Evolutionary conservation across 1,140 invertebrate genomes (phyloP), one percentile per base, ranked within the genome.

Genomic region (Centruroides sculpturatus): DNA sequence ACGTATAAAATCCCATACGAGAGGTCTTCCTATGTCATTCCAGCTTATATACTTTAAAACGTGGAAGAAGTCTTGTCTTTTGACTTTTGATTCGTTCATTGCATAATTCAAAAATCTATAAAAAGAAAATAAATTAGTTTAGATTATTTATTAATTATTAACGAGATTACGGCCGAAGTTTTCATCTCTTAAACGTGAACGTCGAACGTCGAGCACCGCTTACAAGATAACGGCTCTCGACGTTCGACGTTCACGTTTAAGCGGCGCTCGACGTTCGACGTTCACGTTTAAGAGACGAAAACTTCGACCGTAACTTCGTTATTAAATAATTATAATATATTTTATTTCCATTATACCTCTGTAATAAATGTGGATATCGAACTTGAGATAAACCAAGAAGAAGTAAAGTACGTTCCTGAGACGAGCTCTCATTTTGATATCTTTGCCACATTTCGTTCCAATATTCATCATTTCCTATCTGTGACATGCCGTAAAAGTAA

Each of bases 1-100:
- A 23, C 69, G 80, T 2, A 89, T 81, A 75, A 86, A 89, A 68
- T 86, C 81, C 90, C 90, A 95, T 0, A 89, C 82, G 0, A 92
- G 69, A 1, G 76, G 71, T 0, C 81, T 81, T 7, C 88, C 91
- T 4, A 81, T 74, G 0, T 86, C 83, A 72, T 92, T 93, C 0
- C 51, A 55, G 0, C 85, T 78, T 47, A 93, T 84, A 23, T 78
- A 76, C 1, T 69, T 70, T 1, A 94, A 66, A 23, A 88, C 82
- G 0, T 73, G 80, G 55, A 92, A 82, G 67, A 88, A 90, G 73
- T 94, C 90, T 72, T 94, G 90, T 7, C 82, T 76, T 35, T 88
- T 78, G 1, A 95, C 82, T 57, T 84, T 80, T 3, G 71, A 79
- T 65, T 89, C 84, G 69, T 91, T 79, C 77, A 83, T 83, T 0